Conservation (phyloP, 2,888 invertebrate species). For the Stenurella melanura region DNA sequence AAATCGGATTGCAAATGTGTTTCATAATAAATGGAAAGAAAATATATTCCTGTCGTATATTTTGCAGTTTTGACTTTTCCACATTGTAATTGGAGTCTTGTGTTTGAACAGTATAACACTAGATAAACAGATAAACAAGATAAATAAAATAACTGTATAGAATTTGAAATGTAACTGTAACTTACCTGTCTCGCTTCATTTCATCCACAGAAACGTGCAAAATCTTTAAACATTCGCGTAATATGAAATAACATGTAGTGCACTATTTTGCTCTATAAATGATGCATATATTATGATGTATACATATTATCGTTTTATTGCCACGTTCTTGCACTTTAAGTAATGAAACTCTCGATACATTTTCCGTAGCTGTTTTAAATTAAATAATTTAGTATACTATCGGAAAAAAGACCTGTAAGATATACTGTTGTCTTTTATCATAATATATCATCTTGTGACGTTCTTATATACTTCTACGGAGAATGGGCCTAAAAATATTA, state of each 20-base stretch:
- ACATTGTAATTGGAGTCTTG: too few species aligned
- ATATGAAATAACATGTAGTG: slow-evolving; percentile 6
- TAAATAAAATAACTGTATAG: too few species aligned
- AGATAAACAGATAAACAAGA: too few species aligned
- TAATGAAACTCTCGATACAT: slow-evolving; percentile 20
- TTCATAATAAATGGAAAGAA: too few species aligned
- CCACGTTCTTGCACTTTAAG: slow-evolving; percentile 23
- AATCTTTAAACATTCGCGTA: background rate
- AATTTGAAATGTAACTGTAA: background rate
- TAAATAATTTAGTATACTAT: slow-evolving; percentile 30
- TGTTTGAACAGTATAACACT: too few species aligned
- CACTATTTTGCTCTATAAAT: slow-evolving; percentile 11
- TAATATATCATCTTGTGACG: slow-evolving; percentile 28
- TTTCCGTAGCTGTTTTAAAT: slow-evolving; percentile 20
- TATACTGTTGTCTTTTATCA: slow-evolving; percentile 13
- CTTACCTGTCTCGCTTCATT: background rate
- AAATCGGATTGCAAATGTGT: too few species aligned
- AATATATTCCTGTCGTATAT: too few species aligned
- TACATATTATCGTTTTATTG: slow-evolving; percentile 20
- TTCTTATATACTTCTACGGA: slow-evolving; percentile 7
- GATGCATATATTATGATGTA: slow-evolving; percentile 15
- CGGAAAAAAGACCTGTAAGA: slow-evolving; percentile 17
- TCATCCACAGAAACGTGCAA: background rate
- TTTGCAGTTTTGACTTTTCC: too few species aligned
- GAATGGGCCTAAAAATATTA: slow-evolving; percentile 28